Conservation (phyloP, 2,888 invertebrate genomes). For the Caenorhabditis wallacei region DNA sequence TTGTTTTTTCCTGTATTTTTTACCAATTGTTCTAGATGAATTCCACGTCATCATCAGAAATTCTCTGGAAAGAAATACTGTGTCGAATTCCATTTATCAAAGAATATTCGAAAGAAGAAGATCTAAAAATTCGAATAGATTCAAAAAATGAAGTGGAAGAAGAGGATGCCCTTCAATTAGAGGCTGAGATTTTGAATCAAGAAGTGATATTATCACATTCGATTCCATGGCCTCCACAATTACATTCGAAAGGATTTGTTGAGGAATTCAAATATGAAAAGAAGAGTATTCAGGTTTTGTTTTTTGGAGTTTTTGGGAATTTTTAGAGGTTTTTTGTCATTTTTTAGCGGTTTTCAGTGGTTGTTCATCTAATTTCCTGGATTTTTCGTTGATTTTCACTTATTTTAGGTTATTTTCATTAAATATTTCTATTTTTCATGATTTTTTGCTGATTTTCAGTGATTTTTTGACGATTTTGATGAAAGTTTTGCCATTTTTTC, state of each 20-base stretch:
- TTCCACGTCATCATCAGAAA: constrained; percentile 2
- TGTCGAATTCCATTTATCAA: constrained; percentile 26
- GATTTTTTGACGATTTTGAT: background rate
- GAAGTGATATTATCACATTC: constrained; percentile 39
- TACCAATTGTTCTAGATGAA: background rate
- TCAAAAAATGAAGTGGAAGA: constrained; percentile 37
- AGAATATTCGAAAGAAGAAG: background rate
- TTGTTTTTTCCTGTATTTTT: background rate
- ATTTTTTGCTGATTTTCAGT: background rate
- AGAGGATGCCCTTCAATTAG: constrained; percentile 5
- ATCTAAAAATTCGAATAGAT: background rate
- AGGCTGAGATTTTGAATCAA: constrained; percentile 8
- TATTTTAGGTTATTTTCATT: too few species aligned
- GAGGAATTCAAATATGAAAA: constrained; percentile 1
- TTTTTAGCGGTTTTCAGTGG: too few species aligned
- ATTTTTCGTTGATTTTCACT: too few species aligned
- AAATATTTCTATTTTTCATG: too few species aligned
- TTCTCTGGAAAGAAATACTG: background rate
- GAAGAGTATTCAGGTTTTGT: constrained; percentile 27
- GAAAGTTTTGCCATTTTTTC: background rate
- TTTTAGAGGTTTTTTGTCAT: too few species aligned
- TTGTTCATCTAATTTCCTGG: too few species aligned
- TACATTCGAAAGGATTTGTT: constrained; percentile 17
- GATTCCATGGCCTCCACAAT: background rate
- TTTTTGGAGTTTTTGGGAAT: background rate